A percentile compares a stretch with the other conserved stretches of the same genome.
Conservation (phyloP, 2,113 vertebrate genomes). For the Psammodynastes pulverulentus region DNA sequence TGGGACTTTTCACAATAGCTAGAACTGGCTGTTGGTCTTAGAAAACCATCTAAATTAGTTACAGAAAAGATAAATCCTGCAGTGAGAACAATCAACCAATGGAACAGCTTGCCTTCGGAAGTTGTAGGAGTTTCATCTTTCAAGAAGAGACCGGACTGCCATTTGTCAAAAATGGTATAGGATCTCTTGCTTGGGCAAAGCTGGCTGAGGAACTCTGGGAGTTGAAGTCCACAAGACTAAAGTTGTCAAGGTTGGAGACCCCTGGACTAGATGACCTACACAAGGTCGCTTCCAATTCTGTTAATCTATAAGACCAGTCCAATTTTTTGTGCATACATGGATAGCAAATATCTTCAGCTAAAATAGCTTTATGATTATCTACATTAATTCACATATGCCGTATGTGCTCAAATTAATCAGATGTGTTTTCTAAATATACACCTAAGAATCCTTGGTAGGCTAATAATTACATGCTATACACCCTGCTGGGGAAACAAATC, state of each 20-base stretch:
- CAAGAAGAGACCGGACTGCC: too few relatives aligned
- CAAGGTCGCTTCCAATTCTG: too few relatives aligned
- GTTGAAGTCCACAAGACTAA: too few relatives aligned
- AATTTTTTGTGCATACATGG: not conserved
- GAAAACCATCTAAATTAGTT: not conserved
- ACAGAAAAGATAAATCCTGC: not conserved
- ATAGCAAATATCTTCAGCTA: slow-evolving; percentile 8
- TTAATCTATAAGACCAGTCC: too few relatives aligned
- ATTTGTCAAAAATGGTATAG: too few relatives aligned
- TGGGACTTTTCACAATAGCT: not conserved
- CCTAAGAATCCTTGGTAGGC: not conserved
- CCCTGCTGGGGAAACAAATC: not conserved
- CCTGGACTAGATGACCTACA: too few relatives aligned
- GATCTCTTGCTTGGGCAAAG: too few relatives aligned
- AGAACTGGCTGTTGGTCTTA: not conserved
- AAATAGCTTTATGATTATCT: not conserved
- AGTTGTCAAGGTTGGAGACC: too few relatives aligned
- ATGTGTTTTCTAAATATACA: not conserved
- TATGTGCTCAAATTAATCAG: not conserved
- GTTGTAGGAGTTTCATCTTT: too few relatives aligned
- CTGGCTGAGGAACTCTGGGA: too few relatives aligned
- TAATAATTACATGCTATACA: not conserved
- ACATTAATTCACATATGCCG: not conserved
- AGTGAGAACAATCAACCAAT: too few relatives aligned
- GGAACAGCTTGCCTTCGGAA: too few relatives aligned